Evolutionary conservation across 1,140 invertebrate genomes (phyloP).

Genomic region (Grapholita molesta): DNA sequence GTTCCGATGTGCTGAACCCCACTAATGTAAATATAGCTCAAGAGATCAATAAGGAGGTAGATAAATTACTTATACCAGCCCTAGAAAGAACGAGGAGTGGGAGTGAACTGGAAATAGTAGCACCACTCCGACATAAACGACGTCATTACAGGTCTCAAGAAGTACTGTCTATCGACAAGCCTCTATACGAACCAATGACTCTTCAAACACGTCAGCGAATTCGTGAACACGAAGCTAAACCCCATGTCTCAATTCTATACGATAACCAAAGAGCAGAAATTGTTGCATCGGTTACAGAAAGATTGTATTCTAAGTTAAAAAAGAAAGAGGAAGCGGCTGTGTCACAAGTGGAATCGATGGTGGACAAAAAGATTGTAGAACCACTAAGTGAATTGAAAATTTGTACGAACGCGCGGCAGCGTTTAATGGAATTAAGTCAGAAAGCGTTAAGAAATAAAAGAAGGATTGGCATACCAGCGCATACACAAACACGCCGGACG

Average conservation of each 20-base stretch:
- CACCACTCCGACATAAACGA: conserved; percentile 59
- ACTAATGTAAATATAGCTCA: conserved; percentile 42
- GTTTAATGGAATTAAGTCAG: conserved; percentile 78
- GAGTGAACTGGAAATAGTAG: conserved; percentile 61
- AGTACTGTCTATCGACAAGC: conserved; percentile 50
- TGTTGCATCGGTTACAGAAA: conserved; percentile 83
- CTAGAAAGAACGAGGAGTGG: conserved; percentile 69
- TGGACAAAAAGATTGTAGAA: conserved; percentile 65
- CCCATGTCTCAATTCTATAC: conserved; percentile 49
- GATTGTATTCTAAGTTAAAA: conserved; percentile 82
- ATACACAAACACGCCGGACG: conserved; percentile 80
- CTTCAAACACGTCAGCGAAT: conserved; percentile 41
- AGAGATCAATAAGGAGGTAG: conserved; percentile 66
- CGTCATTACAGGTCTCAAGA: conserved; percentile 73
- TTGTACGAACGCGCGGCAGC: conserved; percentile 78
- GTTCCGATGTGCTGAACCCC: conserved; percentile 47
- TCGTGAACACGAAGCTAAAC: conserved; percentile 34
- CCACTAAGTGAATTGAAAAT: conserved; percentile 75
- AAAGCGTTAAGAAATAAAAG: conserved; percentile 79
- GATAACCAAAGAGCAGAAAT: conserved; percentile 81
- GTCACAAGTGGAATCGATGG: conserved; percentile 57
- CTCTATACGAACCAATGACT: conserved; percentile 28
- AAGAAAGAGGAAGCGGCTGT: conserved; percentile 76
- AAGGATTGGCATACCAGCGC: conserved; percentile 77
- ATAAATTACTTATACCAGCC: conserved; percentile 62